A percentile compares a stretch with the other conserved stretches of the same genome.
Conservation (phyloP, 2,797 vertebrate species). For the Pipistrellus kuhlii region DNA sequence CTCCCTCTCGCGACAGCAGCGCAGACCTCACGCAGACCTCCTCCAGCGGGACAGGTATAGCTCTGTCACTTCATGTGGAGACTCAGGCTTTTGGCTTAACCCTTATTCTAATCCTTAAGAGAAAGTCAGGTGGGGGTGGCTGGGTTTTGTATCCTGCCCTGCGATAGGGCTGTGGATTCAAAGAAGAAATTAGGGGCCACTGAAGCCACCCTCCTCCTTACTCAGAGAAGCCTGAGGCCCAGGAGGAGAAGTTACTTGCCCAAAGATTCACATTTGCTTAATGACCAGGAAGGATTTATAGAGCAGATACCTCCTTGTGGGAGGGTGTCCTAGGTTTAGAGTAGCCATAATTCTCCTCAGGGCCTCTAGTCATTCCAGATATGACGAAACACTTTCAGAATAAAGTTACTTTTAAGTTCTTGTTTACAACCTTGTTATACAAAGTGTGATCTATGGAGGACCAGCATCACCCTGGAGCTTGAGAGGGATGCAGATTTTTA, state of each 20-base stretch:
- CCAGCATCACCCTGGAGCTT: neutral
- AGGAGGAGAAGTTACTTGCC: slow-evolving; percentile 44
- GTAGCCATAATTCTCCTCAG: neutral
- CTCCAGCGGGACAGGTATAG: slow-evolving; percentile 94
- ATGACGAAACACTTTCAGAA: neutral
- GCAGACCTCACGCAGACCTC: slow-evolving; percentile 95
- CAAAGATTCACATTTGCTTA: slow-evolving; percentile 5
- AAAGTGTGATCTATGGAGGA: neutral
- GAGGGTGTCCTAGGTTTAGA: neutral
- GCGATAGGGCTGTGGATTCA: neutral
- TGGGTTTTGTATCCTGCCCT: slow-evolving; percentile 16
- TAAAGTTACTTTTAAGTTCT: slow-evolving; percentile 48
- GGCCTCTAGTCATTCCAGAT: slow-evolving; percentile 49
- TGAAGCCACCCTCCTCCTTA: neutral
- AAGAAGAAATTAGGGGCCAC: neutral
- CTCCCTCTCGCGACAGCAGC: slow-evolving; percentile 93
- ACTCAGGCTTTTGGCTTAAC: slow-evolving; percentile 5
- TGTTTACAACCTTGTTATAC: neutral
- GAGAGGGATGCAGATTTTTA: neutral
- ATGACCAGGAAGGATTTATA: slow-evolving; percentile 29
- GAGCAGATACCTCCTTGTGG: neutral
- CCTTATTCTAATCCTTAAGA: slow-evolving; percentile 15
- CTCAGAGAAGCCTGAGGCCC: neutral
- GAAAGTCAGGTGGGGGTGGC: neutral
- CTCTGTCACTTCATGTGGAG: neutral